A percentile compares a stretch with the other conserved stretches of the same genome.
Evolutionary conservation across 1,140 invertebrate genomes (phyloP).

Genomic region (Piezodorus guildinii): DNA sequence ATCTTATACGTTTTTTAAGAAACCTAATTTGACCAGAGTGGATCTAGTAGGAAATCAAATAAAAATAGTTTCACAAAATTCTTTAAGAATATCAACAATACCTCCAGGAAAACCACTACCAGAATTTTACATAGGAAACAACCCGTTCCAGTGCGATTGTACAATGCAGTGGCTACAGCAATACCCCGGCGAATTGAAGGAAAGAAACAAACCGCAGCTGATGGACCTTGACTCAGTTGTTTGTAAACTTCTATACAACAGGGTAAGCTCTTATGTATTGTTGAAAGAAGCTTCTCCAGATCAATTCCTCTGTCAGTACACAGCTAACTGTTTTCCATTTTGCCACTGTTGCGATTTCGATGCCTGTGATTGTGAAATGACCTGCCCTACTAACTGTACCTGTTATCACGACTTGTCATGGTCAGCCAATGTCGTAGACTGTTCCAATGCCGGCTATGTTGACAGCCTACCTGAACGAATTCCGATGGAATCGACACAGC

Average conservation of each 20-base stretch:
- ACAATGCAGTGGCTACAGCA: slow-evolving; percentile 74
- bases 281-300: slow-evolving; percentile 70
- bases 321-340: slow-evolving; percentile 76
- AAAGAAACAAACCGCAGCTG: slow-evolving; percentile 70
- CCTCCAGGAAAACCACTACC: slow-evolving; percentile 64
- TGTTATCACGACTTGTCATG: slow-evolving; percentile 88
- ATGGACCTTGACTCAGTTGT: slow-evolving; percentile 80
- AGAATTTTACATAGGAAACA: slow-evolving; percentile 81
- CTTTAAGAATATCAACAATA: slow-evolving; percentile 67
- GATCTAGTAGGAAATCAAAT: slow-evolving; percentile 77
- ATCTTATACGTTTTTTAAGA: slow-evolving; percentile 86
- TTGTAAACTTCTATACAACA: slow-evolving; percentile 75
- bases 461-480: slow-evolving; percentile 65
- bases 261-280: slow-evolving; percentile 64
- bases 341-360: slow-evolving; percentile 91
- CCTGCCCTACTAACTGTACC: slow-evolving; percentile 77
- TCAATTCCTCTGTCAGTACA: slow-evolving; percentile 84
- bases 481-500: slow-evolving; percentile 83
- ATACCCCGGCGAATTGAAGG: slow-evolving; percentile 56
- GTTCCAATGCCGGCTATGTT: slow-evolving; percentile 60
- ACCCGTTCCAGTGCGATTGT: slow-evolving; percentile 84
- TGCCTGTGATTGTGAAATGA: slow-evolving; percentile 91
- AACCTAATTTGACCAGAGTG: slow-evolving; percentile 75
- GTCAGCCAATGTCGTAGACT: slow-evolving; percentile 85
- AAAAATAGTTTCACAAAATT: slow-evolving; percentile 71